Base-by-base conservation (phyloP, 2,113 vertebrate genomes). In the Apodemus sylvaticus region DNA sequence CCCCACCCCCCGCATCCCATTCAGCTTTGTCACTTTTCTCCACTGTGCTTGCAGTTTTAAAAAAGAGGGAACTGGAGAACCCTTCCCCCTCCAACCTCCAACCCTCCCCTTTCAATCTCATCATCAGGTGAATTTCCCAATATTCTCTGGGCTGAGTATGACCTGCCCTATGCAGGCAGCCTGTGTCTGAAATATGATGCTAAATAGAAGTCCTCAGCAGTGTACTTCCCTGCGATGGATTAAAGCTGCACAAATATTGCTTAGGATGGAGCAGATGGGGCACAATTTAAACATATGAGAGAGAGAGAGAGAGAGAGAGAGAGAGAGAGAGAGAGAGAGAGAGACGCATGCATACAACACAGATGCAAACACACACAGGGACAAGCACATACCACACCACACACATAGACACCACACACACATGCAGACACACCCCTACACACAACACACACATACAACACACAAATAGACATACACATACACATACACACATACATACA, bases 1-100 rank as follows among this genome's bases (percentile, higher is more conserved):
- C 26, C 26, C 62, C 62, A 0, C 26, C 7, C 62, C 62, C 64
- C 1, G 0, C 10, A 29, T 42, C 0, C 51, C 5, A 1, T n/a
- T 62, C 29, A 1, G 7, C 5, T 45, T 19, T 55, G 51, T 11
- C 53, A 39, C 51, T 73, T 74, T 90, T 24, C 6, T 53, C 66
- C 73, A 36, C 16, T 17, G 5, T 12, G 24, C 45, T 34, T 58
- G 31, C 68, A 51, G 60, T 76, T 82, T 85, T 60, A 8, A 64
- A 64, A 48, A 82, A 36, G 0, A 58, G 74, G 48, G 20, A 11
- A 1, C 8, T 53, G 39, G 10, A 14, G 48, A 48, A 29, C 77
- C n/a, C 64, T 3, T 55, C 42, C 29, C 71, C 58, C 73, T 85
- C 77, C 39, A 26, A 5, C 60, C 20, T 58, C 55, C 17, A 22